Evolutionary conservation across 2,888 invertebrate species (phyloP), one percentile per base, ranked within the genome.

Genomic region (Homarus gammarus): DNA sequence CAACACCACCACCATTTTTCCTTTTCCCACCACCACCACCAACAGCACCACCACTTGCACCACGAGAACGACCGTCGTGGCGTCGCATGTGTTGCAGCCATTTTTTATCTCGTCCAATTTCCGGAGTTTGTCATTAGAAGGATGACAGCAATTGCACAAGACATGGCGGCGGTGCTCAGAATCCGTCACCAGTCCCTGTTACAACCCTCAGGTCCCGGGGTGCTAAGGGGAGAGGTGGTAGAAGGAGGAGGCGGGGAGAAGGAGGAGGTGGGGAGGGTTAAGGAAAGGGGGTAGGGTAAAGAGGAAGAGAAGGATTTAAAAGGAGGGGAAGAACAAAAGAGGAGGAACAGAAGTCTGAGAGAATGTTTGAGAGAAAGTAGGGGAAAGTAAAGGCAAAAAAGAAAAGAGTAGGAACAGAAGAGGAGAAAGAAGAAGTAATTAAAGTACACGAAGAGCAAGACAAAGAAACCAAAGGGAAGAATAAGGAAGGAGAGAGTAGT

Each of bases 61-160:
- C 36, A 38, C 22, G 22, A n/a, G 15, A 36, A 40, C 31, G 8
- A 10, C 15, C 0, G 27, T 18, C n/a, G n/a, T n/a, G 40, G 33
- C 75, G 75, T 87, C 75, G 87, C 87, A 87, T 87, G 87, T 61
- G 64, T 18, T 18, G 83, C 33, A n/a, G 15, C 87, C 87, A 87
- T 87, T 83, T 73, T 87, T 87, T 87, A 87, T 68, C 38, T 75
- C 75, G 72, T 82, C 87, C 87, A 87, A 87, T 87, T 83, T 87
- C 77, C 87, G 56, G 82, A 82, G 61, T 78, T 87, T 83, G 81
- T 87, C 87, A 87, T 87, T 87, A 87, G 82, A 87, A 82, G 44
- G 87, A 87, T 83, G 82, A 87, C 87, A 87, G 87, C 87, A 73
- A 87, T 87, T 81, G 87, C 61, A 87, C 40, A 73, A 87, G 87